Evolutionary conservation across 1,140 invertebrate genomes (phyloP).

Genomic region (Drosophila navojoa): DNA sequence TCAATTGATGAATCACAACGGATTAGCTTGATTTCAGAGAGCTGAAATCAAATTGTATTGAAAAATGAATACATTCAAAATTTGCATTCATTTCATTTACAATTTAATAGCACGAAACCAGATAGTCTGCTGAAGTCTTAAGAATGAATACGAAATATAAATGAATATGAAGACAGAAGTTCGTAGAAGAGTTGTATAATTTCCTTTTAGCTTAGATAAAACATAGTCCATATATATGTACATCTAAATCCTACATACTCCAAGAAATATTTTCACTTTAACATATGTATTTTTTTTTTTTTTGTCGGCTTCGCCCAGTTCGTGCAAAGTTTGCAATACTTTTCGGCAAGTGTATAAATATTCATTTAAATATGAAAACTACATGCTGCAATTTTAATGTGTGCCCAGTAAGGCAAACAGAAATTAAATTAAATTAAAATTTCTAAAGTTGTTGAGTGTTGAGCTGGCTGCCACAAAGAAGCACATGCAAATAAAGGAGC

Average conservation of each 20-base stretch:
- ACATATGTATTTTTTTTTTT: background rate
- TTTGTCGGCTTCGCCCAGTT: background rate
- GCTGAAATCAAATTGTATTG: background rate
- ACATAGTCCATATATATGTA: background rate
- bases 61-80: no score
- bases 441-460: conserved; percentile 54
- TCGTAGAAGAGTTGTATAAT: no score
- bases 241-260: no score
- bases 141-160: no score
- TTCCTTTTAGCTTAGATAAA: no score
- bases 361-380: conserved; percentile 73
- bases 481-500: conserved; percentile 43
- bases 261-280: no score
- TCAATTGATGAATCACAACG: conserved; percentile 1
- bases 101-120: no score
- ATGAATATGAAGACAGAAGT: no score
- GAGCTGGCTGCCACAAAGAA: conserved; percentile 25
- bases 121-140: no score
- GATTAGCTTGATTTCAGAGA: background rate
- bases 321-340: background rate
- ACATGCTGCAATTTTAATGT: conserved; percentile 67
- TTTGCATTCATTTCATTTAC: no score
- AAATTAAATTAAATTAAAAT: conserved; percentile 74
- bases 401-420: conserved; percentile 69
- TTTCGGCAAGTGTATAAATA: conserved; percentile 9